These are phyloP conservation scores for Xiphophorus couchianus DNA, from an alignment of 2,113 vertebrate genomes.

Conservation along the genomic window DNA sequence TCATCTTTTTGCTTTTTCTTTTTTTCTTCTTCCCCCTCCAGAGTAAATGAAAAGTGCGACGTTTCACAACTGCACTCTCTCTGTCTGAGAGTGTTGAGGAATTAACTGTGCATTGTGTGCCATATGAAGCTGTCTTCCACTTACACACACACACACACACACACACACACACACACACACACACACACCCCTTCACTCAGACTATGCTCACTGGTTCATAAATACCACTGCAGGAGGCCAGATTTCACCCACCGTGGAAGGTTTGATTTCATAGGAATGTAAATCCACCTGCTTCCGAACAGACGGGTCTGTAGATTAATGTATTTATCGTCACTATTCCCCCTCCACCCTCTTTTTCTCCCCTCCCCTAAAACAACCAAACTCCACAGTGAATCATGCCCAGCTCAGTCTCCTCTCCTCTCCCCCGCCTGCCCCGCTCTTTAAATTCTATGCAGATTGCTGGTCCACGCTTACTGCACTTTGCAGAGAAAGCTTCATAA, in stretches of 20 bases:
- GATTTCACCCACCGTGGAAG: constrained; percentile 51
- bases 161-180: too few relatives aligned
- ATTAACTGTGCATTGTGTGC: constrained; percentile 66
- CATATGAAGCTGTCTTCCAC: constrained; percentile 42
- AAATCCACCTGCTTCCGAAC: constrained; percentile 79
- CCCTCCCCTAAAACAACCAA: constrained; percentile 18
- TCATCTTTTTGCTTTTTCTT: constrained; percentile 70
- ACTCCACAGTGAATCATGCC: constrained; percentile 11
- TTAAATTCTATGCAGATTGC: constrained; percentile 76
- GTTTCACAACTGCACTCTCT: constrained; percentile 58
- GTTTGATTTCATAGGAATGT: constrained; percentile 70
- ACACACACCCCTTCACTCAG: constrained; percentile 20
- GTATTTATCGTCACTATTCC: constrained; percentile 58
- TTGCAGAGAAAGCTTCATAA: constrained; percentile 74
- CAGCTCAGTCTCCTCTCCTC: constrained; percentile 1
- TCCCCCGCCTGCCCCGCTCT: constrained; percentile 6
- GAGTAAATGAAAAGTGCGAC: constrained; percentile 77
- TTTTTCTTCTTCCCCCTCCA: constrained; percentile 44
- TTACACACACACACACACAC: constrained; percentile 26
- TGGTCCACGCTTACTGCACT: constrained; percentile 73
- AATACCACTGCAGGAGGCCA: constrained; percentile 58
- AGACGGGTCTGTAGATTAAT: constrained; percentile 58
- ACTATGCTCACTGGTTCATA: constrained; percentile 46
- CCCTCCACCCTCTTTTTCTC: background rate
- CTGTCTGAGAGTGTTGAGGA: constrained; percentile 52